Percentiles rank a stretch among this genome's conserved stretches.
Evolutionary conservation across 1,140 invertebrate species (phyloP).

Genomic region (Nasonia vitripennis): DNA sequence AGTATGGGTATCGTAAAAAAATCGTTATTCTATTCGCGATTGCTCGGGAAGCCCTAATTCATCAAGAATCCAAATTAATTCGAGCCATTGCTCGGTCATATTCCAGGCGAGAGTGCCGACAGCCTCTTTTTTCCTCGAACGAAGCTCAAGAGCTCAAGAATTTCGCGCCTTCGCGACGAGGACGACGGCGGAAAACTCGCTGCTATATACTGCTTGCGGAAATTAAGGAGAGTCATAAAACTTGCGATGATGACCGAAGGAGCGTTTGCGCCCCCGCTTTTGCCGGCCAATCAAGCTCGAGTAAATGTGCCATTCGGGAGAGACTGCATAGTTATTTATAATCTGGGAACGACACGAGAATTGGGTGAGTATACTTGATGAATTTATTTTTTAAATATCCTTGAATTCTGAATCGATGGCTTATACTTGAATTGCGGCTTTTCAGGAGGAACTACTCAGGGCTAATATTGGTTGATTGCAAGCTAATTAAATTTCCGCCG

Average conservation of each 20-base stretch:
- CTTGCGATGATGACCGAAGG: not conserved
- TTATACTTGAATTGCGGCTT: too few relatives aligned
- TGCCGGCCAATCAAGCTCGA: not conserved
- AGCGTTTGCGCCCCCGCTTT: not conserved
- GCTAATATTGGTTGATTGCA: not conserved
- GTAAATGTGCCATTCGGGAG: not conserved
- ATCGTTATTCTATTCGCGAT: not conserved
- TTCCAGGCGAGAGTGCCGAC: too few relatives aligned
- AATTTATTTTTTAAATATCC: not conserved
- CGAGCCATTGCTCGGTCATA: not conserved
- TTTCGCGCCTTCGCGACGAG: not conserved
- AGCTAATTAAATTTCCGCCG: not conserved
- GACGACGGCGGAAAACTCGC: too few relatives aligned
- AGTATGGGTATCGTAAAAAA: not conserved
- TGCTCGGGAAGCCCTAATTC: too few relatives aligned
- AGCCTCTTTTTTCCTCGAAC: not conserved
- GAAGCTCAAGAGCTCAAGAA: not conserved
- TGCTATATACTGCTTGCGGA: not conserved
- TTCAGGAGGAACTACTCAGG: too few relatives aligned
- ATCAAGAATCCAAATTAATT: not conserved
- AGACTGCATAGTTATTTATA: not conserved
- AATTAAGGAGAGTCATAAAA: not conserved
- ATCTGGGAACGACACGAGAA: not conserved
- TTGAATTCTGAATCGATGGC: not conserved
- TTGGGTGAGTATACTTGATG: not conserved